Conservation (phyloP, 2,797 vertebrate genomes). For the Pangasius krempfi region DNA sequence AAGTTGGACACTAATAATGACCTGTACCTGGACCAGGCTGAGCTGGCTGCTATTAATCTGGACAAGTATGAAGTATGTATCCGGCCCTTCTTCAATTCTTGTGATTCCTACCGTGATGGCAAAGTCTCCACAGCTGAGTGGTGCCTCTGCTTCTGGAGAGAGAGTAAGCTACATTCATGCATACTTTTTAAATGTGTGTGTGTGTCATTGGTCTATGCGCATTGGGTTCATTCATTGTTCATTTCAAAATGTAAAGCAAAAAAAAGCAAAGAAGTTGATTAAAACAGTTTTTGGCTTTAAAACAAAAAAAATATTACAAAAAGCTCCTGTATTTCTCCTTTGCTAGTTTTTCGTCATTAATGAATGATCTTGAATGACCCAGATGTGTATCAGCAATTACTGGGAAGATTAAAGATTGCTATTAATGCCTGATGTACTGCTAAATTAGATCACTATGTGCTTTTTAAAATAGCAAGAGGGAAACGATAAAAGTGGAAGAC, state of each 20-base stretch:
- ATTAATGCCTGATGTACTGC: conserved; percentile 19
- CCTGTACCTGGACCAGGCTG: conserved; percentile 89
- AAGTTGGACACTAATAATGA: conserved; percentile 93
- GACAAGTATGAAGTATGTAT: conserved; percentile 99
- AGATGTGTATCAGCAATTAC: conserved; percentile 26
- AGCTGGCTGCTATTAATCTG: conserved; percentile 93
- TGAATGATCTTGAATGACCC: neutral
- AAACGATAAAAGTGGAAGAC: neutral
- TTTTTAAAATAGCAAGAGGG: conserved; percentile 1
- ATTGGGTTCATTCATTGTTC: neutral
- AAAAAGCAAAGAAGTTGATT: neutral
- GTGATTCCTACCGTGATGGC: conserved; percentile 92
- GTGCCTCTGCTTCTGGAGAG: conserved; percentile 99
- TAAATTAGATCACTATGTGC: conserved; percentile 2
- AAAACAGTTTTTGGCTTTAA: neutral
- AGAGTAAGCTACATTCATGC: conserved; percentile 83
- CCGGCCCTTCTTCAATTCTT: conserved; percentile 98
- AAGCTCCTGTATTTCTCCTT: neutral
- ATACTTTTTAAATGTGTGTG: neutral
- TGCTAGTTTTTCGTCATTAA: neutral
- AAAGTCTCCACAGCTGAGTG: conserved; percentile 93
- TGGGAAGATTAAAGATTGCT: conserved; percentile 19
- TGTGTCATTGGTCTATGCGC: neutral
- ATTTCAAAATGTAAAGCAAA: neutral
- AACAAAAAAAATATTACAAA: neutral